Conservation (phyloP, 1,140 invertebrate genomes). For the Drosophila neocordata region DNA sequence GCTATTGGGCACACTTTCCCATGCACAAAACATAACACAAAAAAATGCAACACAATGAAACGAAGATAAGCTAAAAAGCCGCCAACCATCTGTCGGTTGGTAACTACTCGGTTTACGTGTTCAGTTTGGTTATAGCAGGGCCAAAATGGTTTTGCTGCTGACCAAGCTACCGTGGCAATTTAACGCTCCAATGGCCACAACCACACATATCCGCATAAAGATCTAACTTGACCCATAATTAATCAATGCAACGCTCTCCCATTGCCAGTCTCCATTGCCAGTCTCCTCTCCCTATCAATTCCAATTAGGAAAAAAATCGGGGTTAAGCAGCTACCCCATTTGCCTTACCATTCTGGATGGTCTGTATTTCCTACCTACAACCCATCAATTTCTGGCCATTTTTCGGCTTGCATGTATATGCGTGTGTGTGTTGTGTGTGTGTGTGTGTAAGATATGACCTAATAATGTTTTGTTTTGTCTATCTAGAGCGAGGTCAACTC, state of each 20-base stretch:
- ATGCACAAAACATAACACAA: slow-evolving; percentile 18
- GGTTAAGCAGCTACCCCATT: slow-evolving; percentile 5
- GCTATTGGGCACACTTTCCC: slow-evolving; percentile 25
- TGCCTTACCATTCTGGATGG: neutral
- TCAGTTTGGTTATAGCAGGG: slow-evolving; percentile 24
- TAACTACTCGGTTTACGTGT: slow-evolving; percentile 62
- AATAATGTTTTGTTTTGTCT: slow-evolving; percentile 3
- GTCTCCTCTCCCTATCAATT: neutral
- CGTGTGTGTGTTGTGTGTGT: neutral
- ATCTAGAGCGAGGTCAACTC: slow-evolving; percentile 11
- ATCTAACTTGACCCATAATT: slow-evolving; percentile 57
- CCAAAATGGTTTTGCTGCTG: slow-evolving; percentile 13
- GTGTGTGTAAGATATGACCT: slow-evolving; percentile 2
- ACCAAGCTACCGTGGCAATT: slow-evolving; percentile 59
- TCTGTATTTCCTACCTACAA: slow-evolving; percentile 10
- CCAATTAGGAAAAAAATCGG: slow-evolving; percentile 24
- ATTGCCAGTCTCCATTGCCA: slow-evolving; percentile 29
- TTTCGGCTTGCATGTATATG: neutral
- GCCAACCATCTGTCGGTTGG: slow-evolving; percentile 29
- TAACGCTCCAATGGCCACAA: slow-evolving; percentile 57
- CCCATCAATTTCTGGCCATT: slow-evolving; percentile 12
- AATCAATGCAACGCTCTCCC: slow-evolving; percentile 55
- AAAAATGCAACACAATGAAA: slow-evolving; percentile 34
- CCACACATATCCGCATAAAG: slow-evolving; percentile 21
- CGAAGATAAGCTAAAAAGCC: slow-evolving; percentile 68